phyloP scores from a whole-genome alignment of 1,140 invertebrate genomes.

The Hypsibius dujardini region DNA sequence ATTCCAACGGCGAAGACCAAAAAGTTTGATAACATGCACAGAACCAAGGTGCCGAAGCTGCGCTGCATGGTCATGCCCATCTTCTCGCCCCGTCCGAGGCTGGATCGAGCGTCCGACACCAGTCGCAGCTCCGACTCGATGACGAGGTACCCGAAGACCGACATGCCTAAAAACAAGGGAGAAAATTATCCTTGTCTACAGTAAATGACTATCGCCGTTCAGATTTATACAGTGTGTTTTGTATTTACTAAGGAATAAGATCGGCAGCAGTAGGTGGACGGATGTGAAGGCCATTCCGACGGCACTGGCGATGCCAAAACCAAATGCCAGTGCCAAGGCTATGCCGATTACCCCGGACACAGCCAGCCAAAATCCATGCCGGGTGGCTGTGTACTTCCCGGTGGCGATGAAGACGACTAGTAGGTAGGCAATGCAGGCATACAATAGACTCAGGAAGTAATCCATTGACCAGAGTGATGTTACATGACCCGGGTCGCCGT shows the following conservation, averaged over 20 bases:
- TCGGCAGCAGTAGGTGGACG: neutral
- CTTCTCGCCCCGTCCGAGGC: neutral
- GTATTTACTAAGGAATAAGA: neutral
- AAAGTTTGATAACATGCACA: constrained; percentile 3
- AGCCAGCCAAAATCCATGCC: constrained; percentile 15
- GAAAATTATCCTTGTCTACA: neutral
- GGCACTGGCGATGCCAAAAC: constrained; percentile 6
- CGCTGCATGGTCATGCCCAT: constrained; percentile 13
- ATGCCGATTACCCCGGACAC: neutral
- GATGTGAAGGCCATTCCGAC: constrained; percentile 1
- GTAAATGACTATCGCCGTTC: neutral
- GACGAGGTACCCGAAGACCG: neutral
- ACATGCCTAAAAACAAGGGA: constrained; percentile 13
- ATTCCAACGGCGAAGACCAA: constrained; percentile 13
- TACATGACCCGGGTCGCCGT: neutral
- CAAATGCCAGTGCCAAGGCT: neutral
- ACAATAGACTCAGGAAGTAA: constrained; percentile 4
- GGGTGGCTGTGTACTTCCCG: neutral
- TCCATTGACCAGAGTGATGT: neutral
- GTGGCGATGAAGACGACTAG: constrained; percentile 1
- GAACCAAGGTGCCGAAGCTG: neutral
- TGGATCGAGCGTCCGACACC: neutral
- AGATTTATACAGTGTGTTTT: neutral
- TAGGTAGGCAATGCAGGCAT: constrained; percentile 11
- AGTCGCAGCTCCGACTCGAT: neutral